Percentiles rank a stretch among this genome's conserved stretches.
Conservation (phyloP, 2,113 vertebrate species). For the Ursus arctos region DNA sequence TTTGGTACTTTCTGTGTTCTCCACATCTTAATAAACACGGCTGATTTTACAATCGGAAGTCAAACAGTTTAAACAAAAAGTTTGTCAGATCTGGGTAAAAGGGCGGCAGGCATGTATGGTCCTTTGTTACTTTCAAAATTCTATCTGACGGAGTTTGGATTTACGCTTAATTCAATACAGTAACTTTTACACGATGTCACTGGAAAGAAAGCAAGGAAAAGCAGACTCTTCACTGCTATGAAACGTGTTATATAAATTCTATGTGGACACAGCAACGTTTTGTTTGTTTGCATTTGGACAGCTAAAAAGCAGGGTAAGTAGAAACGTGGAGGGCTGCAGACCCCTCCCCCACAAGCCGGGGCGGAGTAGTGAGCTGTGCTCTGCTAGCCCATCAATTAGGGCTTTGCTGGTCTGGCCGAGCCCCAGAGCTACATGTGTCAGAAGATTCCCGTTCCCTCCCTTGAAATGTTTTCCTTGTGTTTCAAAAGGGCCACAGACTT, state of each 20-base stretch:
- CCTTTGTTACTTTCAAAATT: neutral
- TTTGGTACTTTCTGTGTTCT: neutral
- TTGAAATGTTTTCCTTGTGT: neutral
- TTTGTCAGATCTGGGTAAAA: neutral
- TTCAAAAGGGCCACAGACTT: neutral
- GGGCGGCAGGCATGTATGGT: fast-evolving
- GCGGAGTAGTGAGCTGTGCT: too few species aligned
- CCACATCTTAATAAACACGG: neutral
- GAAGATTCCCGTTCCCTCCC: neutral
- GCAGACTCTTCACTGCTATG: neutral
- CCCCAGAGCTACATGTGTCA: neutral
- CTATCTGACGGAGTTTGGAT: neutral
- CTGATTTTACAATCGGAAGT: neutral
- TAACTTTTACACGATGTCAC: neutral
- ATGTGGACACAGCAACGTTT: neutral
- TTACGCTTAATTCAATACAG: neutral
- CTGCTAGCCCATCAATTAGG: fast-evolving
- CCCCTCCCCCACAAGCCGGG: neutral
- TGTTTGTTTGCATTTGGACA: constrained; percentile 26
- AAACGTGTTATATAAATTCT: neutral
- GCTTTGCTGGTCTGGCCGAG: neutral
- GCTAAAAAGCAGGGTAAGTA: neutral
- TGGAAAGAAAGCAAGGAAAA: neutral
- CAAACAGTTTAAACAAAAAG: neutral
- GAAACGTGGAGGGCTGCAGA: neutral